phyloP scores from a whole-genome alignment of 2,113 vertebrate genomes.

The Haemorhous mexicanus region DNA sequence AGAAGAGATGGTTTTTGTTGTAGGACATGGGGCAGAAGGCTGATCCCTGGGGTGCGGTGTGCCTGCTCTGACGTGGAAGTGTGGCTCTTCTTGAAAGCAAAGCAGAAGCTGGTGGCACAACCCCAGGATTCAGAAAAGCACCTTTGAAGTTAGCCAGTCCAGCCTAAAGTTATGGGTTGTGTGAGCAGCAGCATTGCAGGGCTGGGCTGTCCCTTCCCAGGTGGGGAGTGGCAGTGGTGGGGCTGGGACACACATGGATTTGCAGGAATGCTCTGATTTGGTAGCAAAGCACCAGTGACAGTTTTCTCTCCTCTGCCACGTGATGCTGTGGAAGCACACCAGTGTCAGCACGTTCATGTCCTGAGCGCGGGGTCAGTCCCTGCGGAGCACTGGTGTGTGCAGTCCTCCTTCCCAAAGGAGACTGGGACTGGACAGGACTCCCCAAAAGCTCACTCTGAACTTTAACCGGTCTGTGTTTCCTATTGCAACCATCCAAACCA shows the following conservation, averaged over 20 bases:
- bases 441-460: background rate
- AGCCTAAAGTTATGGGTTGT: fast-evolving
- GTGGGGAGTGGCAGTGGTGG: fast-evolving
- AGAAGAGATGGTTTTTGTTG: background rate
- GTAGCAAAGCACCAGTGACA: background rate
- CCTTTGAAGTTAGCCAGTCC: fast-evolving
- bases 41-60: background rate
- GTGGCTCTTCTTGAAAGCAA: background rate
- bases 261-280: fast-evolving
- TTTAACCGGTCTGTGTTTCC: conserved; percentile 47
- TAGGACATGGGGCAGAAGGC: background rate
- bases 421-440: background rate
- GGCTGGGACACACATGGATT: fast-evolving
- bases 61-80: background rate
- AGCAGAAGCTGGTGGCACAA: fast-evolving
- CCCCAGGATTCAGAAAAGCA: background rate
- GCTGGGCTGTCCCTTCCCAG: fast-evolving
- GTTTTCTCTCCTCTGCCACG: background rate
- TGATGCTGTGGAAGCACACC: fast-evolving
- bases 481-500: conserved; percentile 2
- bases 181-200: fast-evolving
- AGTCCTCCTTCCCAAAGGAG: background rate
- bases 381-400: fast-evolving
- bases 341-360: fast-evolving
- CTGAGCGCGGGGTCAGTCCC: background rate